phyloP scores from a whole-genome alignment of 1,140 invertebrate species.

The Sminthurinus signatus region DNA sequence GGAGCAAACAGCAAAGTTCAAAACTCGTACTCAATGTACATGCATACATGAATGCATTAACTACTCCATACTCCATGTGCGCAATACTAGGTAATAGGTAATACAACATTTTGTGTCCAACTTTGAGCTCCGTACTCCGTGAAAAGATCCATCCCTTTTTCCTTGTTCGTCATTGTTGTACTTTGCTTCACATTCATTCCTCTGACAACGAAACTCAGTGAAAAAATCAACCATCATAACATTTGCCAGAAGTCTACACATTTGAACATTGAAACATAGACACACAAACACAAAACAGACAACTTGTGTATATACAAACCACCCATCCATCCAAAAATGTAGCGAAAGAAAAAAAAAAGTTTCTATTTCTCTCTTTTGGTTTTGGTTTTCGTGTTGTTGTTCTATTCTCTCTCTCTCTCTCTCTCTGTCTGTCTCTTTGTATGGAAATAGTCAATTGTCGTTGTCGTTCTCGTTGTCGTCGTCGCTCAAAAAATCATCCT shows the following conservation, averaged over 20 bases:
- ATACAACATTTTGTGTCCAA: neutral
- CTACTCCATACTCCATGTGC: no score
- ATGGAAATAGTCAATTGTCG: no score
- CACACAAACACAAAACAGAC: neutral
- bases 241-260: slow-evolving; percentile 14
- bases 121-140: neutral
- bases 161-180: slow-evolving; percentile 24
- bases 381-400: slow-evolving; percentile 5
- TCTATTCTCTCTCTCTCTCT: no score
- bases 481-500: no score
- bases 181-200: slow-evolving; percentile 13
- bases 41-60: no score
- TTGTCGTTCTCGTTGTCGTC: no score
- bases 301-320: neutral
- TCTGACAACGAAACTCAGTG: neutral
- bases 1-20: no score
- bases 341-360: no score
- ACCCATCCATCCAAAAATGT: slow-evolving; percentile 19
- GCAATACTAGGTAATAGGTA: neutral
- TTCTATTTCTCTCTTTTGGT: neutral
- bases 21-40: no score
- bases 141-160: slow-evolving; percentile 26
- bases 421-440: no score
- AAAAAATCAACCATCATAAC: slow-evolving; percentile 25
- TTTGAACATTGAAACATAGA: slow-evolving; percentile 10